Evolutionary conservation across 1,140 invertebrate species (phyloP).

Genomic region (Drosophila truncata): DNA sequence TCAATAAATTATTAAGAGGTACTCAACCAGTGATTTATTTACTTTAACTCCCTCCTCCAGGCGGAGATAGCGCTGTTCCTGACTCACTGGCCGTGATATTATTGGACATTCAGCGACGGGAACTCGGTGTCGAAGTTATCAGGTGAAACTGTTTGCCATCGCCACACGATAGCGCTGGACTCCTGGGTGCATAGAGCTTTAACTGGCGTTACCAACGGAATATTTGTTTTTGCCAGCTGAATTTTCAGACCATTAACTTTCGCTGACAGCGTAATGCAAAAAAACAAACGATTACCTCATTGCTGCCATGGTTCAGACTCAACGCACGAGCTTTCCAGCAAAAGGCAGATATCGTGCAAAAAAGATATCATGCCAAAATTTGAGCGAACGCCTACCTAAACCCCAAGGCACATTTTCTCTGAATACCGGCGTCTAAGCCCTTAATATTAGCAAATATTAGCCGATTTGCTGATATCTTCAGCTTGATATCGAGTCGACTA

Average conservation of each 20-base stretch:
- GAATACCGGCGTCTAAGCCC: conserved; percentile 6
- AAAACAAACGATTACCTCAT: conserved; percentile 8
- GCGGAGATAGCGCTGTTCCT: neutral
- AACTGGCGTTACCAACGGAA: conserved; percentile 9
- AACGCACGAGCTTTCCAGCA: neutral
- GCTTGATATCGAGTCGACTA: conserved; percentile 19
- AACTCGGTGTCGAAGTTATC: conserved; percentile 19
- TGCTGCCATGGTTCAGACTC: neutral
- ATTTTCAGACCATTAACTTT: conserved; percentile 53
- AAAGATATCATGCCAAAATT: conserved; percentile 29
- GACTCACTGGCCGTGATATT: conserved; percentile 4
- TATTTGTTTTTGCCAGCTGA: conserved; percentile 25
- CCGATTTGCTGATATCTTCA: conserved; percentile 25
- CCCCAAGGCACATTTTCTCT: neutral
- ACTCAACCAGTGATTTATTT: conserved; percentile 14
- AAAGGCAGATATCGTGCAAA: conserved; percentile 19
- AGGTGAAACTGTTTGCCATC: conserved; percentile 20
- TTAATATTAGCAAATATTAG: conserved; percentile 33
- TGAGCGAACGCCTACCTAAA: neutral
- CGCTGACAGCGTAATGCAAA: conserved; percentile 19
- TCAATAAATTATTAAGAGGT: conserved; percentile 20
- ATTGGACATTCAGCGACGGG: conserved; percentile 5
- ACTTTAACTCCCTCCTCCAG: neutral
- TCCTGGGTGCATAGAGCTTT: conserved; percentile 17
- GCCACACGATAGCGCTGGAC: conserved; percentile 19